Evolutionary conservation across 2,797 vertebrate species (phyloP).

Genomic region (Notolepis coatsorum): DNA sequence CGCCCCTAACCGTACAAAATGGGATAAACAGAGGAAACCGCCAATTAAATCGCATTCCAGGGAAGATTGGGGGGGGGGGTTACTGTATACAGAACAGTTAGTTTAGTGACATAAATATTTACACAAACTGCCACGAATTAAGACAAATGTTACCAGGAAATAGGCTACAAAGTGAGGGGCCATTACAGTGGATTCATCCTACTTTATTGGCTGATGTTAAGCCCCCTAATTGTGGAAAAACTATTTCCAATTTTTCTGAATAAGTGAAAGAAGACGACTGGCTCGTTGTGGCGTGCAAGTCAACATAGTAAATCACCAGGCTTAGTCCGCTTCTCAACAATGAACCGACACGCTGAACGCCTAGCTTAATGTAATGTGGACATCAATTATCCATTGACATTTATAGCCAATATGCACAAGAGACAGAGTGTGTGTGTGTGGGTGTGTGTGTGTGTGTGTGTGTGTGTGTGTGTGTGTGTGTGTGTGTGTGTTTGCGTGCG

Average conservation of each 20-base stretch:
- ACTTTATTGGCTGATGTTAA: conserved; percentile 67
- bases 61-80: conserved; percentile 73
- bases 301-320: conserved; percentile 38
- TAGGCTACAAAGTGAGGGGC: conserved; percentile 72
- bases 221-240: conserved; percentile 52
- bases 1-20: conserved; percentile 74
- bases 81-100: conserved; percentile 78
- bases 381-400: conserved; percentile 69
- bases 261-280: conserved; percentile 57
- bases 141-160: conserved; percentile 83
- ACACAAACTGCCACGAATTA: conserved; percentile 81
- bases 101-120: conserved; percentile 83
- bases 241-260: conserved; percentile 43
- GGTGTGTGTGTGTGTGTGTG: too few species aligned
- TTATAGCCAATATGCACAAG: conserved; percentile 63
- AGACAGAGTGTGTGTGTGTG: too few species aligned
- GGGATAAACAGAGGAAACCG: conserved; percentile 86
- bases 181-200: conserved; percentile 59
- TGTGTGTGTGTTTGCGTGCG: too few species aligned
- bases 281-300: conserved; percentile 20
- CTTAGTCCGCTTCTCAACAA: conserved; percentile 37
- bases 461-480: too few species aligned
- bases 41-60: conserved; percentile 84
- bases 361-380: conserved; percentile 53
- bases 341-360: background rate